Conservation (phyloP, 2,888 invertebrate species). For the Prenolepis imparis region DNA sequence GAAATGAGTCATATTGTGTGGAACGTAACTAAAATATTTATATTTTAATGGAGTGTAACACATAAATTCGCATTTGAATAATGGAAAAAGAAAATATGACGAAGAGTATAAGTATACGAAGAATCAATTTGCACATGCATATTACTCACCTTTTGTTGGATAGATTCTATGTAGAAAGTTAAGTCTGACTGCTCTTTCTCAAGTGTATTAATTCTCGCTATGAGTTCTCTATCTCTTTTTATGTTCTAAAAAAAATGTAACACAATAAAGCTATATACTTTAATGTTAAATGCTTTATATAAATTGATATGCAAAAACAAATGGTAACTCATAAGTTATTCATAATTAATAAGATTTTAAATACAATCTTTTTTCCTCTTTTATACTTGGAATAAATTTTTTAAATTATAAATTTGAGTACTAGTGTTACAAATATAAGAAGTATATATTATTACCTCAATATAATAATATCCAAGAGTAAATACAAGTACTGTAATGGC, state of each 20-base stretch:
- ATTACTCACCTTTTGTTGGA: constrained; percentile 83
- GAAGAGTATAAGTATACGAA: neutral
- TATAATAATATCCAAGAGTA: constrained; percentile 92
- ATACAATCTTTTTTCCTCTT: constrained; percentile 42
- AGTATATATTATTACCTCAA: constrained; percentile 87
- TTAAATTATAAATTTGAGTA: constrained; percentile 7
- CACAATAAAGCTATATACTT: neutral
- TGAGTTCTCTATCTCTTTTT: constrained; percentile 90
- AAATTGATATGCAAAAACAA: neutral
- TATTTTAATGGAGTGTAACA: neutral
- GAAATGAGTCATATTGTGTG: constrained; percentile 90
- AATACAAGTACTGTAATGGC: constrained; percentile 91
- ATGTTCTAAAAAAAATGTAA: constrained; percentile 86
- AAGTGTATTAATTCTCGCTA: constrained; percentile 90
- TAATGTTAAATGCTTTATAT: constrained; percentile 1
- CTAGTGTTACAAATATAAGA: neutral
- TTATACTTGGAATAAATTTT: constrained; percentile 17
- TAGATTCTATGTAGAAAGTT: constrained; percentile 85
- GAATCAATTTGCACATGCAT: neutral
- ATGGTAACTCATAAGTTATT: neutral
- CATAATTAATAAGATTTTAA: neutral
- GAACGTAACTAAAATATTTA: constrained; percentile 63
- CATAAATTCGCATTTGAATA: constrained; percentile 2
- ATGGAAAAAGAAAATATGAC: constrained; percentile 5
- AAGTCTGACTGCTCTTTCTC: constrained; percentile 88